Base-by-base conservation (phyloP, 1,140 invertebrate species). In the Drosophila melanica region DNA sequence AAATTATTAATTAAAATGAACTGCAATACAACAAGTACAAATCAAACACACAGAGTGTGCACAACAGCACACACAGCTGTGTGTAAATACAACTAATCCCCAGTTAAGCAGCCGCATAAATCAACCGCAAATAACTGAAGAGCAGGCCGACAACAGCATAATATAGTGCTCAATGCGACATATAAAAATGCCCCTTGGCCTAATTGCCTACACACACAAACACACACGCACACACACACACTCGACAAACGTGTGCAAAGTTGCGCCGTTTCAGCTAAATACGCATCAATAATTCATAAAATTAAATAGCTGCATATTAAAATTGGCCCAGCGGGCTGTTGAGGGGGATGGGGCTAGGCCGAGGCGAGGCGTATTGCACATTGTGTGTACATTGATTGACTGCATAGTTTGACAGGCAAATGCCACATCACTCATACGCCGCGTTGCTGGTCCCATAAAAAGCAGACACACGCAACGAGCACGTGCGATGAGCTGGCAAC, bases 51-150 rank as follows among this genome's bases (percentile, higher is more conserved):
- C 37, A 33, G 48, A 67, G 27, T 27, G 6, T 16, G n/a, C n/a
- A n/a, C n/a, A n/a, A n/a, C n/a, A n/a, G n/a, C n/a, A 39, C 50
- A 58, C 41, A 47, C 20, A 33, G 6, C 27, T 58, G 69, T 85
- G 71, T 76, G 81, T 79, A 75, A 78, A 64, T 77, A 71, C 74
- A 76, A 82, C 82, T 86, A 86, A 86, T 87, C 75, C 82, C 67
- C 62, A 69, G 79, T 79, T 87, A 79, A 87, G 79, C 79, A 70
- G 89, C 84, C 84, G 77, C 84, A 87, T 87, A 87, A 87, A 87
- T 89, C 84, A 87, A 73, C 79, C 84, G 55, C 84, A 87, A 72
- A 75, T 68, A 79, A 79, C 48, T 57, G 60, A 37, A 51, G 42
- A 51, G 45, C 80, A 66, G 45, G 51, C 54, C 23, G 51, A 67